Percentiles rank a stretch among this genome's conserved stretches.
phyloP scores from a whole-genome alignment of 2,113 vertebrate species.

The Xiphias gladius region DNA sequence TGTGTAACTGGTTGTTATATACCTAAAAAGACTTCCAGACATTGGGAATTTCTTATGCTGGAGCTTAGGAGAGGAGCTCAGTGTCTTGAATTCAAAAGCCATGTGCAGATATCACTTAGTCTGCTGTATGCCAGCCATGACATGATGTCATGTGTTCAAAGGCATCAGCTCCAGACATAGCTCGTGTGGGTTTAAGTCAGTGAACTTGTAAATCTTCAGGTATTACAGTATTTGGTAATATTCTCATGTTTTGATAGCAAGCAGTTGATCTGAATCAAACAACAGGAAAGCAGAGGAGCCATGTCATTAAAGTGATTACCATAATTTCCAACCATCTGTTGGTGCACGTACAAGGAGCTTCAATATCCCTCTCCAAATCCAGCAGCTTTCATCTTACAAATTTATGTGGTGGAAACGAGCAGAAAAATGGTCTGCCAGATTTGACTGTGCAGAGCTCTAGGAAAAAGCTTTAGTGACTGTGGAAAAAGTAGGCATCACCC shows the following conservation, averaged over 20 bases:
- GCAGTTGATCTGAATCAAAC: constrained; percentile 39
- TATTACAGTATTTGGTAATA: constrained; percentile 27
- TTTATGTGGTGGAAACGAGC: constrained; percentile 41
- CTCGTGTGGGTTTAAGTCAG: constrained; percentile 15
- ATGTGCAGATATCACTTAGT: not conserved
- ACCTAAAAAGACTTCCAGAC: not conserved
- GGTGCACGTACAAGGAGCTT: constrained; percentile 31
- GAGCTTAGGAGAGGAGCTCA: not conserved
- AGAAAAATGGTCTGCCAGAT: constrained; percentile 26
- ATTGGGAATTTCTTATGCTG: not conserved
- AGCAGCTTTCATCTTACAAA: constrained; percentile 60
- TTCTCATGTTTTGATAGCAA: constrained; percentile 31
- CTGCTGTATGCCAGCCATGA: not conserved
- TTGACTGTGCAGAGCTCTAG: constrained; percentile 16
- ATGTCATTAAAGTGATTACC: constrained; percentile 66
- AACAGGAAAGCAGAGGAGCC: constrained; percentile 37
- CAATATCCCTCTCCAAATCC: constrained; percentile 44
- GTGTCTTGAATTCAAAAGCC: constrained; percentile 5
- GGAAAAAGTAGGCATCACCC: constrained; percentile 27
- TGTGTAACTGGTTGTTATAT: not conserved
- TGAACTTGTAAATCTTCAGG: constrained; percentile 35
- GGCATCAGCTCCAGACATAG: constrained; percentile 3
- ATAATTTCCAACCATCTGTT: constrained; percentile 71
- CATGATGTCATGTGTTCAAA: not conserved
- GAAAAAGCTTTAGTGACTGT: constrained; percentile 33